phyloP scores from a whole-genome alignment of 2,888 invertebrate species.

The Cyrtodaria siliqua region DNA sequence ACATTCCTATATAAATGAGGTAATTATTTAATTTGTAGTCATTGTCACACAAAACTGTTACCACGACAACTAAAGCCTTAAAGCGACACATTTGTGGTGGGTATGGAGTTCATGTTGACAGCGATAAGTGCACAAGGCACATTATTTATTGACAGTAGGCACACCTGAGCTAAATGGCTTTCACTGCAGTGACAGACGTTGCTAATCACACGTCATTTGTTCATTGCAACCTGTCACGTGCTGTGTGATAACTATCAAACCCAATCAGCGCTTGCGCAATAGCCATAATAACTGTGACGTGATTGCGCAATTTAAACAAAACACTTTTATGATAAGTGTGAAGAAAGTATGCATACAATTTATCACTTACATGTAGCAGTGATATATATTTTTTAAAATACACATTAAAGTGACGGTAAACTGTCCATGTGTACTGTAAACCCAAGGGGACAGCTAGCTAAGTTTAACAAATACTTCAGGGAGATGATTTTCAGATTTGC shows the following conservation, averaged over 20 bases:
- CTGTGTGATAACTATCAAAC: constrained; percentile 41
- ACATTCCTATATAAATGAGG: constrained; percentile 30
- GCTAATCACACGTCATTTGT: constrained; percentile 56
- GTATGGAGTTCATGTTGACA: constrained; percentile 47
- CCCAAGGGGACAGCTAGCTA: no score
- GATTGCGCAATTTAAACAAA: constrained; percentile 16
- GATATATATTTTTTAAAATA: no score
- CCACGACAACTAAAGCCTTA: constrained; percentile 48
- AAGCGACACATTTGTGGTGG: constrained; percentile 57
- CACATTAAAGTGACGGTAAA: no score
- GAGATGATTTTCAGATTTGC: no score
- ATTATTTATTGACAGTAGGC: constrained; percentile 42
- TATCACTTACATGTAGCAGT: no score
- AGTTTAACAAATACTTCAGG: no score
- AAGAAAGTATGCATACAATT: not conserved
- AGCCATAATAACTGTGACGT: not conserved
- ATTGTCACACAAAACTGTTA: constrained; percentile 55
- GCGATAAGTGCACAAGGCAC: constrained; percentile 49
- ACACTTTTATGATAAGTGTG: not conserved
- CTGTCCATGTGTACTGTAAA: no score
- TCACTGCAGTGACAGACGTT: constrained; percentile 42
- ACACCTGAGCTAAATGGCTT: constrained; percentile 48
- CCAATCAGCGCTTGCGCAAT: constrained; percentile 35
- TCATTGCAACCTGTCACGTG: constrained; percentile 45
- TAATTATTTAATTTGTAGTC: constrained; percentile 62